Evolutionary conservation across 2,113 vertebrate species (phyloP).

Genomic region (Lucifuga dentata): DNA sequence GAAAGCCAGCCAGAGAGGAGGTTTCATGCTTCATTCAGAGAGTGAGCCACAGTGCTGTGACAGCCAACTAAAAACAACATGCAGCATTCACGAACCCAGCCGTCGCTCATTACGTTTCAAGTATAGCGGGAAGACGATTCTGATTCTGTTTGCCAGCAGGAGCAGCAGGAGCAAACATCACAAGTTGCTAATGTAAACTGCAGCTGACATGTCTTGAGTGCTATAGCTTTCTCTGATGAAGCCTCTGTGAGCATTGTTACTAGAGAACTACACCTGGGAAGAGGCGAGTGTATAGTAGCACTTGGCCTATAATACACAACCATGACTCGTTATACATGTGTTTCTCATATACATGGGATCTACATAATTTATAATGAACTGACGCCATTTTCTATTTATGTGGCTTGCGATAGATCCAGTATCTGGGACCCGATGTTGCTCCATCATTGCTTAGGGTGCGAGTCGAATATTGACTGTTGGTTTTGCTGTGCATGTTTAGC

Average conservation of each 20-base stretch:
- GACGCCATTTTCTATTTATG: conserved; percentile 40
- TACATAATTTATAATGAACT: conserved; percentile 52
- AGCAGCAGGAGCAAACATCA: conserved; percentile 48
- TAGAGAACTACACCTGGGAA: conserved; percentile 39
- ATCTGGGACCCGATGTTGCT: conserved; percentile 31
- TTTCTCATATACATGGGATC: conserved; percentile 60
- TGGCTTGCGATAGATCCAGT: conserved; percentile 43
- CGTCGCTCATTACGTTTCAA: conserved; percentile 73
- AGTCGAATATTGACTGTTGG: conserved; percentile 42
- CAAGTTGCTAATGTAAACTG: conserved; percentile 36
- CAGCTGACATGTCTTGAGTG: conserved; percentile 20
- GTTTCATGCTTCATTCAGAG: conserved; percentile 72
- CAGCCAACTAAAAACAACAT: conserved; percentile 68
- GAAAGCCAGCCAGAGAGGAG: conserved; percentile 30
- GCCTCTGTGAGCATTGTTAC: conserved; percentile 31
- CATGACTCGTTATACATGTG: conserved; percentile 44
- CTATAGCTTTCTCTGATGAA: conserved; percentile 33
- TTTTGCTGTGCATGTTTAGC: conserved; percentile 55
- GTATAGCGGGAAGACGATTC: conserved; percentile 71
- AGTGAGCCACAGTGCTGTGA: conserved; percentile 50
- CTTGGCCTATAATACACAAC: conserved; percentile 60
- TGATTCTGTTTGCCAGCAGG: conserved; percentile 42
- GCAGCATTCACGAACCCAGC: conserved; percentile 70
- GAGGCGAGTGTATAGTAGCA: conserved; percentile 55
- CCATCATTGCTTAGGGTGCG: conserved; percentile 35